Evolutionary conservation across 2,888 invertebrate species (phyloP), one percentile per base, ranked within the genome.

Genomic region (Philaethria dido): DNA sequence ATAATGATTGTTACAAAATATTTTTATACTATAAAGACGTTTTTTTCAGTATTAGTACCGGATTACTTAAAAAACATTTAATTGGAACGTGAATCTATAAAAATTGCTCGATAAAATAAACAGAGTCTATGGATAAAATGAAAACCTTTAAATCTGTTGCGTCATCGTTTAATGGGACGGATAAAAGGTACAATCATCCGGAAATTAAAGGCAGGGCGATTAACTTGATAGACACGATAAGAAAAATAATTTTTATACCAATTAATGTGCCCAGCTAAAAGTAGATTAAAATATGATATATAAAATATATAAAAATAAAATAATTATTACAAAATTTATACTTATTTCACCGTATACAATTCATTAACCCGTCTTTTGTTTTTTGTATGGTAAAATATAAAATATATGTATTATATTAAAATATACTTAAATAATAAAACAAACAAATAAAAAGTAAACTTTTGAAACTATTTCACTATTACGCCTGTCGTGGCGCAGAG

Each of bases 141-240:
- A 13, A 22, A 64, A 57, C 9, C 20, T 20, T 39, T 44, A 57
- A 64, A 47, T 36, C 39, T 72, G 61, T 66, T 66, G 25, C 48
- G 44, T 67, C 68, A 72, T 72, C 62, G 65, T 47, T 62, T 64
- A 69, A 65, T 63, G 62, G 69, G 55, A 66, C 29, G 63, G 57
- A 62, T 64, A 67, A 70, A 69, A 63, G 44, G 63, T 67, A 67
- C 54, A 69, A 61, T 70, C 60, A 65, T 64, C 59, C 63, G 61
- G 59, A 62, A 64, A 64, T 25, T 45, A 64, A 39, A 42, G 71
- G 67, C 55, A 48, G 45, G 62, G 33, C 57, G 64, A 71, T 69
- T 69, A 67, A 62, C 50, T 33, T 60, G 52, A 50, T 67, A 45
- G 54, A 61, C 29, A 44, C 18, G 66, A 66, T 52, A 57, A 70